Evolutionary conservation across 2,113 vertebrate genomes (phyloP).

Genomic region (Ophiodon elongatus): DNA sequence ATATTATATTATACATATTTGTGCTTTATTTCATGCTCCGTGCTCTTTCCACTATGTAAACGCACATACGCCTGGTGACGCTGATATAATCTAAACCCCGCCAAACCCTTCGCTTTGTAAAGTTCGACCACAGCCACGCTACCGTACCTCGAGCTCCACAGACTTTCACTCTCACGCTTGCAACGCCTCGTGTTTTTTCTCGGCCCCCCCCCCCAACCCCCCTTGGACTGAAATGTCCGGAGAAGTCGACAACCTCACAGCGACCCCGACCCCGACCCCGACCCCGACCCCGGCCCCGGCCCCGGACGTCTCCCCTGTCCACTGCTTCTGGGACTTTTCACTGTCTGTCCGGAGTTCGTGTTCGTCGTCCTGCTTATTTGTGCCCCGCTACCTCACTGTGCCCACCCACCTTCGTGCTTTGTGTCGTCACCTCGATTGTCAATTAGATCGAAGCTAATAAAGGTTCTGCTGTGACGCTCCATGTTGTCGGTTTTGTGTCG

Average conservation of each 20-base stretch:
- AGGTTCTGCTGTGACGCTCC: slow-evolving; percentile 74
- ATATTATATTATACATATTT: neutral
- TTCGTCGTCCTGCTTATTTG: slow-evolving; percentile 31
- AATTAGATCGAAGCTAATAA: slow-evolving; percentile 78
- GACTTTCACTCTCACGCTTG: neutral
- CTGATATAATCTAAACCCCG: slow-evolving; percentile 2
- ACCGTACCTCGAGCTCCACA: slow-evolving; percentile 15
- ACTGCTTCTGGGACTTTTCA: slow-evolving; percentile 66
- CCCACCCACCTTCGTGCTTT: slow-evolving; percentile 29
- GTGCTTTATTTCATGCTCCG: slow-evolving; percentile 9
- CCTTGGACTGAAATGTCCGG: too few species aligned
- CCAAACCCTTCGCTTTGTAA: slow-evolving; percentile 39
- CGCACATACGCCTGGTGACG: neutral
- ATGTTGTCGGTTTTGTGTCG: slow-evolving; percentile 56
- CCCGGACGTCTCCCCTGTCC: slow-evolving; percentile 34
- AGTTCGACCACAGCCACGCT: neutral
- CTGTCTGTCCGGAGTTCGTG: slow-evolving; percentile 36
- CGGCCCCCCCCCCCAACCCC: too few species aligned
- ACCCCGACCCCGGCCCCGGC: too few species aligned
- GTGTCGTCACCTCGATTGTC: slow-evolving; percentile 68
- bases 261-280: too few species aligned
- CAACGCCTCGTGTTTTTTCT: slow-evolving; percentile 5
- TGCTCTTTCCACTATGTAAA: neutral
- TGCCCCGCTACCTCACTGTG: slow-evolving; percentile 51
- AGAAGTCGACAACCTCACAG: slow-evolving; percentile 45